These are phyloP conservation scores for Coranthus polyacanthus DNA, from an alignment of 2,797 vertebrate genomes.

Conservation along the genomic window DNA sequence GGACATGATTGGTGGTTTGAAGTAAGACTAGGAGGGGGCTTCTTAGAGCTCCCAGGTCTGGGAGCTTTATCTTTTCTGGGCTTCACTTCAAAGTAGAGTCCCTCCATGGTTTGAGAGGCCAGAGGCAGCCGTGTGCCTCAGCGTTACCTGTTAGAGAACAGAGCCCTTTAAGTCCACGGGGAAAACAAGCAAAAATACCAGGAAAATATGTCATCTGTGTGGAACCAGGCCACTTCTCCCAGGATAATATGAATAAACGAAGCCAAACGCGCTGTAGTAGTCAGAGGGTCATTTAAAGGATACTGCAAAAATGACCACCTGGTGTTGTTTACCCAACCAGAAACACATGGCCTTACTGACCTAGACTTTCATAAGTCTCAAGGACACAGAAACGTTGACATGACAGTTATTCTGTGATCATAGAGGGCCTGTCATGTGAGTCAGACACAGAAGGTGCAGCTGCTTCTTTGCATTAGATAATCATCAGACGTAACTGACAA, in stretches of 20 bases:
- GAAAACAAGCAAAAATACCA: not conserved
- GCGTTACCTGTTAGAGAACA: conserved; percentile 46
- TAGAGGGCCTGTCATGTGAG: not conserved
- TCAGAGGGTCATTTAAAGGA: conserved; percentile 52
- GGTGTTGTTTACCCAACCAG: conserved; percentile 55
- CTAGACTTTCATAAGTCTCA: conserved; percentile 48
- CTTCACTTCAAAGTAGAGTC: conserved; percentile 85
- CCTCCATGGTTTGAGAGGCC: conserved; percentile 75
- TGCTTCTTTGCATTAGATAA: not conserved
- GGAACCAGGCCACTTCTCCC: conserved; percentile 1
- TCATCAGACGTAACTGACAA: conserved; percentile 12
- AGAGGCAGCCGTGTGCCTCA: conserved; percentile 21
- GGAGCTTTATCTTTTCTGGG: conserved; percentile 61
- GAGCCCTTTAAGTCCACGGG: not conserved
- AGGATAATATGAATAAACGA: not conserved
- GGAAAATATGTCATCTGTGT: not conserved
- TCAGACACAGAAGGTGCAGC: conserved; percentile 4
- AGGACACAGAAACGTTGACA: conserved; percentile 56
- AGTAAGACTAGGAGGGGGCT: conserved; percentile 20
- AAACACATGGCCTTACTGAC: conserved; percentile 42
- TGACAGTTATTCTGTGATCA: conserved; percentile 16
- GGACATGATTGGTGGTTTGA: conserved; percentile 60
- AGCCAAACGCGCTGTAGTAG: not conserved
- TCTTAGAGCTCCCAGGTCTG: conserved; percentile 24
- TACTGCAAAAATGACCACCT: conserved; percentile 42